Conservation (phyloP, 1,140 invertebrate species). For the Oryctes rhinoceros region DNA sequence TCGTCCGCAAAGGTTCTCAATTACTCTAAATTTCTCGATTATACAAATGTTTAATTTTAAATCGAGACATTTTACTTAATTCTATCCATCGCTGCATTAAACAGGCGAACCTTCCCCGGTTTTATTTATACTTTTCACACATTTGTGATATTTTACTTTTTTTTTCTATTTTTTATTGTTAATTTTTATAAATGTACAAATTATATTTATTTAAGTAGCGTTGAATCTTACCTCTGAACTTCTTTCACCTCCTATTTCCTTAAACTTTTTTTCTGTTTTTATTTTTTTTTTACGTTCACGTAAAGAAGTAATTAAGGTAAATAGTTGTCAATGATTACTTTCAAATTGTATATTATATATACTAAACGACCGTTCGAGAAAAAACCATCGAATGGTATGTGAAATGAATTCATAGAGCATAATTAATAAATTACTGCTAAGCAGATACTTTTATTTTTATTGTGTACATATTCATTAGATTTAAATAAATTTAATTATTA, state of each 20-base stretch:
- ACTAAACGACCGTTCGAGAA: constrained; percentile 27
- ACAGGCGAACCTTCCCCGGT: neutral
- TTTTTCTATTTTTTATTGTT: constrained; percentile 6
- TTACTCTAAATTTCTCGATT: too few relatives aligned
- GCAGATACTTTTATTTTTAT: constrained; percentile 58
- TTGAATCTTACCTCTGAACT: constrained; percentile 16
- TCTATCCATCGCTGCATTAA: neutral
- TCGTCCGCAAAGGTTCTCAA: too few relatives aligned
- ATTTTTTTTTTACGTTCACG: constrained; percentile 29
- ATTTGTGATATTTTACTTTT: constrained; percentile 35
- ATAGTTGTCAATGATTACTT: constrained; percentile 35
- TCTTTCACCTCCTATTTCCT: constrained; percentile 1
- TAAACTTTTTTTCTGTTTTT: neutral
- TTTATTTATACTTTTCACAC: constrained; percentile 29
- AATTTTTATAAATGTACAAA: constrained; percentile 40
- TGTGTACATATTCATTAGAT: constrained; percentile 58
- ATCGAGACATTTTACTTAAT: too few relatives aligned
- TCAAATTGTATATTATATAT: constrained; percentile 41
- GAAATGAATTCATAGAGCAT: constrained; percentile 40
- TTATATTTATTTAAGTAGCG: constrained; percentile 40
- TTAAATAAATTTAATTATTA: constrained; percentile 52
- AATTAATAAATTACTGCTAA: constrained; percentile 53
- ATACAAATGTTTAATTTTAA: neutral
- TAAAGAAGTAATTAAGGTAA: constrained; percentile 38
- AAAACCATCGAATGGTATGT: constrained; percentile 30